Evolutionary conservation across 2,888 invertebrate species (phyloP), one percentile per base, ranked within the genome.

Genomic region (Autographa pulchrina): DNA sequence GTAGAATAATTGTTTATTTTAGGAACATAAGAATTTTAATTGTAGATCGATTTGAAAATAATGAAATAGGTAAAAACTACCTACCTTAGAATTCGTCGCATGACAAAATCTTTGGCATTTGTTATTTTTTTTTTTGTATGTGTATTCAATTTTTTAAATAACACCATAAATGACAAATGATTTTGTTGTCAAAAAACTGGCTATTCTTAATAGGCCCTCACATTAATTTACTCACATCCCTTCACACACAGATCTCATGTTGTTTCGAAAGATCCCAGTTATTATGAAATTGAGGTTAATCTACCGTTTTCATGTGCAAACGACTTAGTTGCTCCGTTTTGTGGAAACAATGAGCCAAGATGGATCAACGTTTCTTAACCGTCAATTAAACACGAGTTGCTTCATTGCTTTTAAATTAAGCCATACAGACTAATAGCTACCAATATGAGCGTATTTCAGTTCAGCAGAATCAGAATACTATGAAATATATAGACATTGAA

Each of bases 281-380:
- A 77, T 82, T 70, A 70, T 60, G 70, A 73, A 81, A 83, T 84
- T 72, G 81, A 85, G 83, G 85, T 81, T 84, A 84, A 83, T 85
- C 85, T 83, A 62, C 77, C 63, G 74, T 72, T 83, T 77, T 83
- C 83, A 83, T 84, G 85, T 75, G 83, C 81, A 76, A 82, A 74
- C 61, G 64, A 70, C 72, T 69, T 73, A 75, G 77, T 69, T 68
- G 75, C 63, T 11, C 58, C 65, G 68, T 70, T 82, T 75, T 68
- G 65, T 72, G 70, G 72, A 80, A 82, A 82, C 80, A 80, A 82
- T 80, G 80, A 65, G 56, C 63, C 54, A 73, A 72, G 70, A 82
- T 72, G 65, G 75, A 59, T 72, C 65, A 71, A 65, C 54, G 72
- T 75, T 63, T 72, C 59, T 62, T 65, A 72, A 63, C 77, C 31